Evolutionary conservation across 2,113 vertebrate species (phyloP), one percentile per base, ranked within the genome.

Genomic region (Phalacrocorax aristotelis): DNA sequence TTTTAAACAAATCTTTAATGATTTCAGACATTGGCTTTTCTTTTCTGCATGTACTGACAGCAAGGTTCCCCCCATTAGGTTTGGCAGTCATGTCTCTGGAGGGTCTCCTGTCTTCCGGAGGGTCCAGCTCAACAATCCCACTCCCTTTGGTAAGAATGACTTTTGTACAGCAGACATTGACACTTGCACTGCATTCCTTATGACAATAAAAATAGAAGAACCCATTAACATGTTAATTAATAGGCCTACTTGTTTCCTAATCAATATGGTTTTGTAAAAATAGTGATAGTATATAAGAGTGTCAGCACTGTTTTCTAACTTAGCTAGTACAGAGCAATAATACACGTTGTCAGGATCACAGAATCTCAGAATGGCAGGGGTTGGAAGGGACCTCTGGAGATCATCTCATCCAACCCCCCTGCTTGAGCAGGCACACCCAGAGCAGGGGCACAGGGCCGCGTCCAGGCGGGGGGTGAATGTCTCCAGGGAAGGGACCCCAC

Each of bases 21-120:
- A 36, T 79, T 83, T 72, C 54, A 75, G 57, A 27, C 32, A 3
- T 42, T 52, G 23, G 15, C 8, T 85, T 57, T 25, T 66, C 20
- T 30, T 62, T 74, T 52, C 69, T 79, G 27, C 27, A 10, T 27
- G 55, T 29, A 7, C 79, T 84, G 54, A 91, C 58, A 79, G 48
- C 51, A 48, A 79, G 16, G 15, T 80, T 79, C 61, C 76, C 42
- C 32, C 49, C 15, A 57, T 26, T 92, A 99, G 99, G 96, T 99
- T 99, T 92, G 99, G 99, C 61, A 98, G 98, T 65, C 99, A 98
- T 34, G 36, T 99, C 48, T 99, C 99, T 10, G 99, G 99, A 95
- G 99, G 98, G 54, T 97, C 98, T 81, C 98, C 98, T 1, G 90
- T 99, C 79, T 98, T 98, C 48, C 98, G 98, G 11, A 97, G 89